Evolutionary conservation across 2,888 invertebrate genomes (phyloP).

Genomic region (Criorhina ranunculi): DNA sequence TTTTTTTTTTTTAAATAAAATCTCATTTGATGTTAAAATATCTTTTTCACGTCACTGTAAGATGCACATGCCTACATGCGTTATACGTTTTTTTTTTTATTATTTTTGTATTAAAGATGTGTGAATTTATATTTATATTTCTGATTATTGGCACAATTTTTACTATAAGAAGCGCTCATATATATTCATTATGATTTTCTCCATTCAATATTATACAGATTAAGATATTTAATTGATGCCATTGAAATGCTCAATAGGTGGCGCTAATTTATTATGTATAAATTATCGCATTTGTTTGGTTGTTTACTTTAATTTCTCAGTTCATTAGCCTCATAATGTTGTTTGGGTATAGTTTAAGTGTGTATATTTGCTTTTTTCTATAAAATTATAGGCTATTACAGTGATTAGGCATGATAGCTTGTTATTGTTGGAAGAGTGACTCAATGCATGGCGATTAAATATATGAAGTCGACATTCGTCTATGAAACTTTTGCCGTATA

Average conservation of each 20-base stretch:
- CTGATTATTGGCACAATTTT: not conserved
- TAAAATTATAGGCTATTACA: constrained; percentile 6
- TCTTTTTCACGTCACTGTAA: constrained; percentile 1
- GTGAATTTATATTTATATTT: not conserved
- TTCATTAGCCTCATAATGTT: constrained; percentile 24
- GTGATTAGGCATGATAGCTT: not conserved
- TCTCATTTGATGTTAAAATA: not conserved
- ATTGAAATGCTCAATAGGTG: constrained; percentile 3
- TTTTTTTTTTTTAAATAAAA: not conserved
- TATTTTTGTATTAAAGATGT: not conserved
- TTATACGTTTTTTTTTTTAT: not conserved
- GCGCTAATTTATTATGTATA: constrained; percentile 16
- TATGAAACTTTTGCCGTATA: not conserved
- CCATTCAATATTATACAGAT: not conserved
- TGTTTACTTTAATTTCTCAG: constrained; percentile 10
- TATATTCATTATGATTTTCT: not conserved
- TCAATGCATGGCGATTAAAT: constrained; percentile 6
- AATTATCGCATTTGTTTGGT: constrained; percentile 11
- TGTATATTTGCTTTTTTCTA: not conserved
- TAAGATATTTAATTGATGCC: not conserved
- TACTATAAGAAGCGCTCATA: not conserved
- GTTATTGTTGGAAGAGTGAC: not conserved
- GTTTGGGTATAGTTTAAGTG: not conserved
- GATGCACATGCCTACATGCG: constrained; percentile 2
- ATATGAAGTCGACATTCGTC: not conserved